Evolutionary conservation across 2,888 invertebrate genomes (phyloP), one percentile per base, ranked within the genome.

Genomic region (Laspeyria flexula): DNA sequence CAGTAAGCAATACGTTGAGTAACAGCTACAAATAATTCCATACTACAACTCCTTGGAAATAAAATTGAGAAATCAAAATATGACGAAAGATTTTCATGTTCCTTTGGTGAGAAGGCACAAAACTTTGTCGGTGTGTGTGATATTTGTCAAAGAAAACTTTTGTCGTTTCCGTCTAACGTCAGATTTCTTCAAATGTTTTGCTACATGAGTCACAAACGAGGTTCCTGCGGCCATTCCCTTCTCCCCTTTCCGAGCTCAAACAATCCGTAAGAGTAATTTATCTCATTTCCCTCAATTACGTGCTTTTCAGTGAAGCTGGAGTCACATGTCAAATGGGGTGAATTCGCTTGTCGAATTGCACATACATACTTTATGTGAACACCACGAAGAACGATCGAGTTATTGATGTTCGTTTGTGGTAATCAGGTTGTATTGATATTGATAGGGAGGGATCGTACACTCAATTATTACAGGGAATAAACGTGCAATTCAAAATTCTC

Each of bases 271-370:
- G 71, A 79, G 83, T 85, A 84, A 88, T 88, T 89, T 86, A 84
- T 89, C 83, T 84, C 82, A 87, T 89, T 89, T 88, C 83, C 87
- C 79, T 83, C 86, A 86, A 88, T 88, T 86, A 88, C 77, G 77
- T 67, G 77, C 82, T 87, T 89, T 86, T 85, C 81, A 83, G 67
- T 72, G 73, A 56, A 71, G 64, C 65, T 60, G 73, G 77, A 77
- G 75, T 81, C 83, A 73, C 75, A 78, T 85, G 81, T 84, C 83
- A 85, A 81, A 83, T 81, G 73, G 85, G 85, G 83, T 82, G 79
- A 78, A 73, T 60, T 73, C 58, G 49, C 44, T 61, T 64, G 72
- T 75, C 76, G 75, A 77, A 75, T 73, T 71, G 56, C 43, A 50
- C 72, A 58, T 79, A 77, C 73, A 77, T 81, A 75, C 71, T 74